A percentile compares a stretch with the other conserved stretches of the same genome.
These are phyloP conservation scores for Labeo calbasu DNA, from an alignment of 2,797 vertebrate genomes.

Conservation along the genomic window DNA sequence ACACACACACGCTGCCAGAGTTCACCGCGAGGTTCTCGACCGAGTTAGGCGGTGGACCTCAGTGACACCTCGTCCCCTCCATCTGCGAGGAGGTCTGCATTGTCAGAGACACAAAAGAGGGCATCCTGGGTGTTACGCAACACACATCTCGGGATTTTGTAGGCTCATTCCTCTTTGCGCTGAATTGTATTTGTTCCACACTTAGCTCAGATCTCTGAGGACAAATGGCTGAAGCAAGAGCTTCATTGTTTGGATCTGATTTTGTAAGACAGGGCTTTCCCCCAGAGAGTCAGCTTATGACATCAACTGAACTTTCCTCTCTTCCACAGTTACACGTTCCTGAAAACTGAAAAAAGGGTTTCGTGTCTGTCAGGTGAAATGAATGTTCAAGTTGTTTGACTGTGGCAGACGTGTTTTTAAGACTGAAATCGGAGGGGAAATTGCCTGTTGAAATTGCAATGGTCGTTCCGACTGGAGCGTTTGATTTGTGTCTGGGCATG, in stretches of 20 bases:
- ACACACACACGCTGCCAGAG: conserved; percentile 33
- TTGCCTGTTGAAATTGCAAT: conserved; percentile 23
- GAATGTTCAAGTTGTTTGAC: conserved; percentile 19
- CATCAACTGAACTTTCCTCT: conserved; percentile 34
- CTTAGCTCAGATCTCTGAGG: conserved; percentile 13
- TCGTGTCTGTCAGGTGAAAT: not conserved
- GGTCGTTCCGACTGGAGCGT: not conserved
- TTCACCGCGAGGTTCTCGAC: conserved; percentile 38
- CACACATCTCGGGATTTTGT: conserved; percentile 20
- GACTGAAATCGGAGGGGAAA: conserved; percentile 2
- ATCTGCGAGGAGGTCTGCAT: conserved; percentile 39
- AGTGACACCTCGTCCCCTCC: conserved; percentile 43
- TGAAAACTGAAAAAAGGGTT: conserved; percentile 4
- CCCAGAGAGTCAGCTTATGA: conserved; percentile 30
- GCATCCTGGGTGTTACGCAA: conserved; percentile 34
- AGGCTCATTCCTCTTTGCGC: conserved; percentile 4
- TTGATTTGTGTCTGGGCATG: conserved; percentile 33
- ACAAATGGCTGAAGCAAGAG: conserved; percentile 15
- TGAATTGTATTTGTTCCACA: conserved; percentile 12
- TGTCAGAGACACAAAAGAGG: conserved; percentile 45
- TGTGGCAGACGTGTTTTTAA: conserved; percentile 10
- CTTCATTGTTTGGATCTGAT: conserved; percentile 32
- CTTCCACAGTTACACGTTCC: conserved; percentile 17
- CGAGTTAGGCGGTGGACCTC: conserved; percentile 25
- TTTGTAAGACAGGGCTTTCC: conserved; percentile 31